Conservation (phyloP, 1,140 invertebrate species). For the Portunus trituberculatus region DNA sequence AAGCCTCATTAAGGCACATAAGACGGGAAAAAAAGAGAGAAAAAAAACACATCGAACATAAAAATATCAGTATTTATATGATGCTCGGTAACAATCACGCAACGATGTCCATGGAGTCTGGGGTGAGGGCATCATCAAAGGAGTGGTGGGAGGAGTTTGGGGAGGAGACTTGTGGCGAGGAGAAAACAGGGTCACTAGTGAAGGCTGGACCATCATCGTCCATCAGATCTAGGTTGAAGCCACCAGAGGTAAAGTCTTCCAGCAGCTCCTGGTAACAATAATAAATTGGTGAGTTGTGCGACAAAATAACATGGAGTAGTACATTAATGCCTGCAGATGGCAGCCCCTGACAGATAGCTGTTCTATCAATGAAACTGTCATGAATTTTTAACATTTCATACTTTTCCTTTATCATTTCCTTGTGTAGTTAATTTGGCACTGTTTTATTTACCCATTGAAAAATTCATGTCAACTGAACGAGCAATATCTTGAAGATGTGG, state of each 20-base stretch:
- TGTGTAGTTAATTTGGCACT: too few relatives aligned
- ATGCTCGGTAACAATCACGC: constrained; percentile 53
- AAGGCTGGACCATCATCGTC: constrained; percentile 71
- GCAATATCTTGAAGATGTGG: too few relatives aligned
- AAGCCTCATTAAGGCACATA: neutral
- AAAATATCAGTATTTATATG: neutral
- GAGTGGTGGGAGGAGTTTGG: constrained; percentile 72
- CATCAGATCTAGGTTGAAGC: constrained; percentile 73
- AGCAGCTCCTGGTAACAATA: constrained; percentile 55
- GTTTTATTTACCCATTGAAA: too few relatives aligned
- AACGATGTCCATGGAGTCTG: constrained; percentile 73
- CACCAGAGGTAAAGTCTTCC: constrained; percentile 73
- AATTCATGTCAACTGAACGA: too few relatives aligned
- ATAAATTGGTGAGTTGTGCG: neutral
- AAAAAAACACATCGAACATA: neutral
- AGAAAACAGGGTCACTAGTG: constrained; percentile 71
- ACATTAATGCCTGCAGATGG: too few relatives aligned
- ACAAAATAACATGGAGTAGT: too few relatives aligned
- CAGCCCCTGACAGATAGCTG: too few relatives aligned
- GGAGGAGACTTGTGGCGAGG: constrained; percentile 72
- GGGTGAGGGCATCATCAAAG: constrained; percentile 70
- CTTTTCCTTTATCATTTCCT: too few relatives aligned
- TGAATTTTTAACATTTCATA: too few relatives aligned
- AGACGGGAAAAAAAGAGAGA: neutral
- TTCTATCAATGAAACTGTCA: too few relatives aligned